Evolutionary conservation across 1,140 invertebrate species (phyloP).

Genomic region (Philopotamus ludificatus): DNA sequence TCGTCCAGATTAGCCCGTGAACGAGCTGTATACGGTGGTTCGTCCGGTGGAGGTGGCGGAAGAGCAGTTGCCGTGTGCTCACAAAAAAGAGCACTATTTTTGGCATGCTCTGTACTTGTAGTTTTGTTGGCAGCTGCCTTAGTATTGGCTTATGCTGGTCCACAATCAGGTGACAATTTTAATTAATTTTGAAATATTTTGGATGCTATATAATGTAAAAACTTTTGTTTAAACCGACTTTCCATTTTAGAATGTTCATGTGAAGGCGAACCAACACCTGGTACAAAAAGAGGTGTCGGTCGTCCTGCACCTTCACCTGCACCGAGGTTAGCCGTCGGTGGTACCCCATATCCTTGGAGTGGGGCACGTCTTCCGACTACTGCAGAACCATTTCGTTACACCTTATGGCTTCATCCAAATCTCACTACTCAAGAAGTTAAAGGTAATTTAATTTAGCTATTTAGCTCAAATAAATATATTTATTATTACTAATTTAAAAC

Average conservation of each 20-base stretch:
- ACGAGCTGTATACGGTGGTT: constrained; percentile 57
- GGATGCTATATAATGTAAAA: neutral
- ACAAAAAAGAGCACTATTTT: constrained; percentile 76
- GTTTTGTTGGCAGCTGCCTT: constrained; percentile 79
- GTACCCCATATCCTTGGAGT: constrained; percentile 38
- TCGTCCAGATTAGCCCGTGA: constrained; percentile 56
- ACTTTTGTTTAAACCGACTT: neutral
- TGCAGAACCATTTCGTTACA: constrained; percentile 80
- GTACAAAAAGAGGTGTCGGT: constrained; percentile 6
- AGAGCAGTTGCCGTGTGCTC: constrained; percentile 85
- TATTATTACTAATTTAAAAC: neutral
- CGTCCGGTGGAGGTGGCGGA: constrained; percentile 67
- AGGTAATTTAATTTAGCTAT: constrained; percentile 67
- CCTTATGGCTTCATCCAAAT: constrained; percentile 90
- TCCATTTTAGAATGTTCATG: constrained; percentile 33
- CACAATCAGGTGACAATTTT: constrained; percentile 62
- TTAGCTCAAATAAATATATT: no score
- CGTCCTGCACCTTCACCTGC: constrained; percentile 14
- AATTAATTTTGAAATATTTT: neutral
- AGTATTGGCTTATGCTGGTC: constrained; percentile 86
- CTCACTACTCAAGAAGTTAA: constrained; percentile 84
- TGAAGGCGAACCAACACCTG: constrained; percentile 28
- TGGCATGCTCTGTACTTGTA: constrained; percentile 74
- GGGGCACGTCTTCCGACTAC: constrained; percentile 79
- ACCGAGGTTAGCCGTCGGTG: constrained; percentile 31